A percentile compares a stretch with the other conserved stretches of the same genome.
Conservation (phyloP, 2,888 invertebrate genomes). For the Lymantria monacha region DNA sequence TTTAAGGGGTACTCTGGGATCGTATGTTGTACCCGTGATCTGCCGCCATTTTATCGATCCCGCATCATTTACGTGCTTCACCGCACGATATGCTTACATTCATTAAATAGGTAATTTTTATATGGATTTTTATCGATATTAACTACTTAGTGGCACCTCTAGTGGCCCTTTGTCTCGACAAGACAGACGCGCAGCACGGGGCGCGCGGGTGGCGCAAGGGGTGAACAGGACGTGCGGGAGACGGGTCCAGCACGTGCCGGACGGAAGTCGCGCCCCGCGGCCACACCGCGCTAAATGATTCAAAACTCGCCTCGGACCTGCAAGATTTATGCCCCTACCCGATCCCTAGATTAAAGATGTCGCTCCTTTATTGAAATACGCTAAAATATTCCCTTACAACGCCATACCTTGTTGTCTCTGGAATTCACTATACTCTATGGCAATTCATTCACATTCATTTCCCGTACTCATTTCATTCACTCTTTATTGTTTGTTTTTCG, state of each 20-base stretch:
- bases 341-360: constrained; percentile 81
- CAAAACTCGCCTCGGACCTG: constrained; percentile 79
- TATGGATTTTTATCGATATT: constrained; percentile 18
- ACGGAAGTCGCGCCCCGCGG: constrained; percentile 76
- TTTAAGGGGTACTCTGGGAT: too few species aligned
- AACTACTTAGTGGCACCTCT: constrained; percentile 43
- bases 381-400: constrained; percentile 46
- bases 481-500: constrained; percentile 69
- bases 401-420: constrained; percentile 4
- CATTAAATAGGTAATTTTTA: too few species aligned
- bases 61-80: too few species aligned
- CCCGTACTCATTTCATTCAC: constrained; percentile 67
- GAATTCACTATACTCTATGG: constrained; percentile 8
- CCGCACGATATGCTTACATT: too few species aligned
- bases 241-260: constrained; percentile 71
- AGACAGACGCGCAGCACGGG: constrained; percentile 73
- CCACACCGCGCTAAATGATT: constrained; percentile 79
- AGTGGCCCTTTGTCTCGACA: constrained; percentile 80
- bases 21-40: too few species aligned
- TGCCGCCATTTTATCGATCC: too few species aligned
- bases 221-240: constrained; percentile 35
- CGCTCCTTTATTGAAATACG: constrained; percentile 80
- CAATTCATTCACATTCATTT: constrained; percentile 56
- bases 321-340: constrained; percentile 81
- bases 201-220: constrained; percentile 42